These are phyloP conservation scores for Brachyalestes nurse DNA, from an alignment of 2,797 vertebrate species.

Conservation along the genomic window DNA sequence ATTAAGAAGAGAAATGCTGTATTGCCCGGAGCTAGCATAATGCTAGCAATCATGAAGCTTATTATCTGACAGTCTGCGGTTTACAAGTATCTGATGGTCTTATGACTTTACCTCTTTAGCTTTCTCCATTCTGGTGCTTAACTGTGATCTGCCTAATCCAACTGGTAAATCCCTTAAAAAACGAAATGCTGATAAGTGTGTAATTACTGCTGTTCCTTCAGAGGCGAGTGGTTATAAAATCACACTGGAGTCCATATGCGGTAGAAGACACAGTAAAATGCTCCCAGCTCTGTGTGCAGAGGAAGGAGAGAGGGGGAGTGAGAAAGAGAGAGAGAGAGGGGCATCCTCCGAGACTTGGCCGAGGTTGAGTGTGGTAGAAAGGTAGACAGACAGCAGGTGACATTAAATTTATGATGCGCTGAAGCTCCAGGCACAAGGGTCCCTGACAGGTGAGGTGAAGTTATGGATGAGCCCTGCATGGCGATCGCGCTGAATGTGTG, in stretches of 20 bases:
- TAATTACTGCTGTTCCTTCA: conserved; percentile 19
- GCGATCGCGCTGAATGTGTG: conserved; percentile 44
- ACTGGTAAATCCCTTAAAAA: conserved; percentile 20
- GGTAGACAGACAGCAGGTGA: conserved; percentile 54
- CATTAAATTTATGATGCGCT: conserved; percentile 56
- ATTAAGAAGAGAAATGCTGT: neutral
- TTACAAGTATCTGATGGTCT: conserved; percentile 33
- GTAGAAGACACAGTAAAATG: conserved; percentile 53
- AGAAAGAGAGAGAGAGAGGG: conserved; percentile 53
- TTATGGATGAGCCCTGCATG: conserved; percentile 59
- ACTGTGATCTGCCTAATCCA: conserved; percentile 14
- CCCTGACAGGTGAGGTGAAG: conserved; percentile 60
- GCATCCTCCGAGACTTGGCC: conserved; percentile 31
- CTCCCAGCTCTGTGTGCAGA: conserved; percentile 16
- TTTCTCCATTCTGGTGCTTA: conserved; percentile 23
- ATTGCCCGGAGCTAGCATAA: neutral
- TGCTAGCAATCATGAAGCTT: neutral
- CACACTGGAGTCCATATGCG: conserved; percentile 32
- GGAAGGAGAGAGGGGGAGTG: conserved; percentile 44
- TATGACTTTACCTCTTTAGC: conserved; percentile 10
- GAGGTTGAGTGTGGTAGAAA: conserved; percentile 30
- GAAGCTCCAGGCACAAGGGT: conserved; percentile 50
- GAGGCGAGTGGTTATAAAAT: conserved; percentile 9
- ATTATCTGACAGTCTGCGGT: neutral
- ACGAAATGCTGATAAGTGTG: conserved; percentile 21